Conservation (phyloP, 2,113 vertebrate genomes). For the Sisor rabdophorus region DNA sequence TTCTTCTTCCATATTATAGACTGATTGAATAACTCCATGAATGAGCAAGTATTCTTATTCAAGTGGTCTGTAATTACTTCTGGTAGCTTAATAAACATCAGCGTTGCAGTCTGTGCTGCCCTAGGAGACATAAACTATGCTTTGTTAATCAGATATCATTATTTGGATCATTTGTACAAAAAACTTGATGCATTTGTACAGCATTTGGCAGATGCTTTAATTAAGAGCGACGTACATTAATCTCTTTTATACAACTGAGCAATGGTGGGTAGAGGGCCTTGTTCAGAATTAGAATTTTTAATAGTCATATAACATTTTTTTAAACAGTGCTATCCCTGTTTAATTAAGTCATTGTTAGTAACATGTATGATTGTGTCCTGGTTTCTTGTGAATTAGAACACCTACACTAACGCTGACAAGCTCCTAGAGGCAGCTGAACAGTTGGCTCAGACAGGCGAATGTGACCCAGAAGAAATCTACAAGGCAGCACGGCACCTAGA, state of each 20-base stretch:
- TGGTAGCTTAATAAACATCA: constrained; percentile 2
- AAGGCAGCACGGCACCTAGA: constrained; percentile 97
- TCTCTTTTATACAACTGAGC: no score
- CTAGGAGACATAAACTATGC: constrained; percentile 17
- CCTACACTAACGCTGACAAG: constrained; percentile 97
- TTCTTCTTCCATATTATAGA: background rate
- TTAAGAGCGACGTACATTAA: no score
- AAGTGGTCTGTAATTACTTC: background rate
- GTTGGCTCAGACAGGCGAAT: constrained; percentile 95
- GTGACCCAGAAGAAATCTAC: constrained; percentile 98
- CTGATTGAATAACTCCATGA: background rate
- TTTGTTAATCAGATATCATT: constrained; percentile 1
- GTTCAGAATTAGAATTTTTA: no score
- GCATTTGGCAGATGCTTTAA: no score
- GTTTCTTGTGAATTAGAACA: constrained; percentile 79
- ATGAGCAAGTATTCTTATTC: background rate
- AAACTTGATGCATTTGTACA: background rate
- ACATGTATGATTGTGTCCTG: constrained; percentile 41
- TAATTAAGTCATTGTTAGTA: no score
- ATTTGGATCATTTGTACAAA: constrained; percentile 25
- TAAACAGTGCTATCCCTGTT: no score
- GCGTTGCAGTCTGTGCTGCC: background rate
- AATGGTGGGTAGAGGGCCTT: no score
- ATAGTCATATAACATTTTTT: no score
- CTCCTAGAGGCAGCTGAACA: constrained; percentile 96